phyloP scores from a whole-genome alignment of 2,888 invertebrate genomes.

The Galerucella calmariensis region DNA sequence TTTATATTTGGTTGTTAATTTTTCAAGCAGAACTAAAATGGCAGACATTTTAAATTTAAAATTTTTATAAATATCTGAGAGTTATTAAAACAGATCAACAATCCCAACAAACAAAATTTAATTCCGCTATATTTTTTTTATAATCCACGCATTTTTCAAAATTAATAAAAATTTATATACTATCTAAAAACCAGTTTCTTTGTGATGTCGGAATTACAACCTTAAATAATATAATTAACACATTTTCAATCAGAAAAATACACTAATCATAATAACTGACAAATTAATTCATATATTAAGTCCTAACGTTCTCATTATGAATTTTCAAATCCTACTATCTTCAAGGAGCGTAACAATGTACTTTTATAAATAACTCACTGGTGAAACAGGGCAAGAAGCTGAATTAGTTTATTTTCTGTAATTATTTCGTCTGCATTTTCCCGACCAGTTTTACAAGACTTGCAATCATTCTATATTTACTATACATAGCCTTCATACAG shows the following conservation, averaged over 20 bases:
- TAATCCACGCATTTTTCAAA: no score
- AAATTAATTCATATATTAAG: neutral
- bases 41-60: no score
- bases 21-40: no score
- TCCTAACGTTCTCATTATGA: neutral
- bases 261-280: neutral
- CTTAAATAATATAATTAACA: no score
- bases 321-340: neutral
- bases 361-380: neutral
- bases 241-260: neutral
- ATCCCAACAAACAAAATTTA: no score
- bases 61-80: no score
- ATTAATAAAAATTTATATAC: no score
- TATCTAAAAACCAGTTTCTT: no score
- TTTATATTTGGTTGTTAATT: no score
- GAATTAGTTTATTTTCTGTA: neutral
- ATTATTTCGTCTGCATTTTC: conserved; percentile 1
- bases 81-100: no score
- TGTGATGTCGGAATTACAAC: no score
- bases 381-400: neutral
- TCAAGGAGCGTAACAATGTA: neutral
- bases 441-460: conserved; percentile 12
- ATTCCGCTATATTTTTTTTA: no score
- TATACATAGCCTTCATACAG: neutral
- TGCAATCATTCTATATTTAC: neutral